Evolutionary conservation across 2,797 vertebrate species (phyloP).

Genomic region (Sebastes melanostomus): DNA sequence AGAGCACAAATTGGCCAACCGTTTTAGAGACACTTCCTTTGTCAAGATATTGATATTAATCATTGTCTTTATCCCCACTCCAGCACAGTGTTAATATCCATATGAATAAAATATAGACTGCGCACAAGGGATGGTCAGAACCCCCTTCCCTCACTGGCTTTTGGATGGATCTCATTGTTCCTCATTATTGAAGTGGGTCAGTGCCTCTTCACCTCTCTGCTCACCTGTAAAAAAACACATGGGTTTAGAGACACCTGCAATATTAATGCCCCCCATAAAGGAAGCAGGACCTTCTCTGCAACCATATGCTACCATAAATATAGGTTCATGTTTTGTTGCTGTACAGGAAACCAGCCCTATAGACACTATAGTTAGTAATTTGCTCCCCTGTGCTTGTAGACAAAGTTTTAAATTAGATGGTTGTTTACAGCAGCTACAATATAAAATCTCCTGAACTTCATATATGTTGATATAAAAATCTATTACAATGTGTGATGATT

Average conservation of each 20-base stretch:
- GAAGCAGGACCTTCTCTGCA: constrained; percentile 6
- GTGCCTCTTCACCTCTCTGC: constrained; percentile 58
- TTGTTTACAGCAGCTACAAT: not conserved
- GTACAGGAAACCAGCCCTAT: not conserved
- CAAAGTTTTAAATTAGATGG: not conserved
- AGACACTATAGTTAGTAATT: constrained; percentile 2
- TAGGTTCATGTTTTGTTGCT: constrained; percentile 9
- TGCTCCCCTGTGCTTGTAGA: not conserved
- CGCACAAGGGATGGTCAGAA: constrained; percentile 33
- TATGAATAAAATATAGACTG: constrained; percentile 75
- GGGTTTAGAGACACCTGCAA: constrained; percentile 49
- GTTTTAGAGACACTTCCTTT: constrained; percentile 58
- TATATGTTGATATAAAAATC: not conserved
- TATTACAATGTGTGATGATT: not conserved
- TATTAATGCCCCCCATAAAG: constrained; percentile 60
- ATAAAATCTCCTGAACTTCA: not conserved
- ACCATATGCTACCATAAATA: constrained; percentile 19
- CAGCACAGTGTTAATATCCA: constrained; percentile 59
- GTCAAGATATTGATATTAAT: constrained; percentile 64
- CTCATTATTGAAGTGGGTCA: constrained; percentile 71
- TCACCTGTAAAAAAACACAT: constrained; percentile 55
- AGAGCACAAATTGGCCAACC: constrained; percentile 55
- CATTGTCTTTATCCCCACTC: constrained; percentile 42
- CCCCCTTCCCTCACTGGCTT: constrained; percentile 14
- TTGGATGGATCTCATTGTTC: constrained; percentile 53